Conservation (phyloP, 2,888 invertebrate genomes). For the Drosophila affinis region DNA sequence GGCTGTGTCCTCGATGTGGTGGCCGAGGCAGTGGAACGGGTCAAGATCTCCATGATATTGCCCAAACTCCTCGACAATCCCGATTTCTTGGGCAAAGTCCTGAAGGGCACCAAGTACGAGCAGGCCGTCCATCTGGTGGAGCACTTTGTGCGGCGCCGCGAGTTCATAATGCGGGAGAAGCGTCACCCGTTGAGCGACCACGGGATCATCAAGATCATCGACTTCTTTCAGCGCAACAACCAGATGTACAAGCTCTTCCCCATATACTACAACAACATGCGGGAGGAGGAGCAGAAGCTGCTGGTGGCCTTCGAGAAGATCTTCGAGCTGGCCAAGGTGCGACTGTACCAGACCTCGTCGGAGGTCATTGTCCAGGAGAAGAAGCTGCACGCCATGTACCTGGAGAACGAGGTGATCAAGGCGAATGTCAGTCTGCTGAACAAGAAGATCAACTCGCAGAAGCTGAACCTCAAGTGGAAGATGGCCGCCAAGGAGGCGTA, state of each 20-base stretch:
- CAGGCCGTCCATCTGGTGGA: constrained; percentile 43
- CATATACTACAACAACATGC: constrained; percentile 17
- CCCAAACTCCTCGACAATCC: constrained; percentile 53
- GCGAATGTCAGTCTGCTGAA: constrained; percentile 20
- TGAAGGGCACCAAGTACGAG: constrained; percentile 43
- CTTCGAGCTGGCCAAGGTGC: constrained; percentile 35
- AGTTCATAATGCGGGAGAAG: constrained; percentile 40
- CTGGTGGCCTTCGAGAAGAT: constrained; percentile 49
- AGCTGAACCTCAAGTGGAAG: background rate
- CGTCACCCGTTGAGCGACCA: constrained; percentile 54
- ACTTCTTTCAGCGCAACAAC: constrained; percentile 55
- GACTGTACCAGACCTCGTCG: constrained; percentile 40
- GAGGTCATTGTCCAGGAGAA: constrained; percentile 52
- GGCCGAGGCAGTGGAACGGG: constrained; percentile 45
- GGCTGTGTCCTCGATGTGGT: constrained; percentile 38
- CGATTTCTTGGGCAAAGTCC: background rate
- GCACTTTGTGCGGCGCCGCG: constrained; percentile 47
- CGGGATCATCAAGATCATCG: constrained; percentile 58
- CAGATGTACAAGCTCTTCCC: constrained; percentile 47
- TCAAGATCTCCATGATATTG: constrained; percentile 60
- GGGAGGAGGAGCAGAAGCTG: constrained; percentile 38
- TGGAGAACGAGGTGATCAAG: constrained; percentile 39
- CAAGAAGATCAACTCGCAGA: constrained; percentile 8
- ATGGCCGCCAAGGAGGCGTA: constrained; percentile 18
- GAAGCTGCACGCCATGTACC: constrained; percentile 36